Base-by-base conservation (phyloP, 2,888 invertebrate genomes). In the Abrostola tripartita region DNA sequence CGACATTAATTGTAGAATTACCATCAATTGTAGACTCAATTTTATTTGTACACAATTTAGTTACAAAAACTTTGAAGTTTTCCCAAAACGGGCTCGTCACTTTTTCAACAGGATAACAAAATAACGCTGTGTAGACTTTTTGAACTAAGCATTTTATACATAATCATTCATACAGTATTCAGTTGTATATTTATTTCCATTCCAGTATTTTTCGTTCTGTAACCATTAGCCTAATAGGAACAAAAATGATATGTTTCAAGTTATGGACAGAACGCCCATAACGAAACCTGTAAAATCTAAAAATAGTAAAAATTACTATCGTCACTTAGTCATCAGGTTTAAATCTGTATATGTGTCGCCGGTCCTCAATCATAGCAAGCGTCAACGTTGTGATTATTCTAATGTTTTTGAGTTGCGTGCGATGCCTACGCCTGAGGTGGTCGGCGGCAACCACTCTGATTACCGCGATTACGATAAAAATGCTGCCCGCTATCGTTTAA, bases 401-500 rank as follows among this genome's bases (percentile, higher is more conserved):
- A 86, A 87, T 85, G 79, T 82, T 85, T 81, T 74, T 74, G 76
- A 82, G 79, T 78, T 78, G 79, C 79, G 78, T 81, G 79, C 76
- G 74, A 81, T 76, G 71, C 68, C 71, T 70, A 61, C 82, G 72
- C 73, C 75, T 78, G 76, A 78, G 88, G 88, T 88, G 90, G 90
- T 87, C 87, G 79, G 64, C 76, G 70, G 76, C 71, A 60, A 70
- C 74, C 74, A 77, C 82, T 83, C 81, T 86, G 85, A 88, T 88
- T 88, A 83, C 86, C 71, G 65, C 86, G 85, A 90, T 90, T 89
- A 90, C 84, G 83, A 88, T 89, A 89, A 90, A 88, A 89, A 88
- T 84, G 80, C 77, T 65, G 73, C 75, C 78, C 72, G 78, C 85
- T 87, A 87, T 88, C 84, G 81, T 85, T 87, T 88, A 88, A 86